Conservation (phyloP, 2,888 invertebrate genomes). For the Harpalus rufipes region DNA sequence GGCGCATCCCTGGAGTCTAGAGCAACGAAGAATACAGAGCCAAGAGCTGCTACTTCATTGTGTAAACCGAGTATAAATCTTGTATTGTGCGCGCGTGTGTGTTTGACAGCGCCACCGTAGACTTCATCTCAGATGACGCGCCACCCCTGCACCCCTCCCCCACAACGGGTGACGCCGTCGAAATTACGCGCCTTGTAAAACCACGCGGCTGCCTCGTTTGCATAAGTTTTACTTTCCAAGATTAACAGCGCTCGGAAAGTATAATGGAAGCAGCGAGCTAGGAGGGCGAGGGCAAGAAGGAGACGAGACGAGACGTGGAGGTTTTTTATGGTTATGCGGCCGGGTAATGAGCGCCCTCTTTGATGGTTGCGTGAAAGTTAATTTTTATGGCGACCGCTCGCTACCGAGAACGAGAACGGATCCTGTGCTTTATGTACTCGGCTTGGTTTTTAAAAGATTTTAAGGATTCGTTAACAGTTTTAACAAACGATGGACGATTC, state of each 20-base stretch:
- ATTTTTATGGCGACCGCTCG: constrained; percentile 75
- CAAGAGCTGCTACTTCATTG: constrained; percentile 71
- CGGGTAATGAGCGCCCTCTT: constrained; percentile 74
- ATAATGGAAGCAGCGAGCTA: constrained; percentile 74
- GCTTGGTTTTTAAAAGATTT: constrained; percentile 77
- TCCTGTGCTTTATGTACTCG: constrained; percentile 75
- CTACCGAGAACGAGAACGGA: constrained; percentile 68
- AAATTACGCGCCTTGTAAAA: constrained; percentile 77
- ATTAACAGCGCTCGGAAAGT: constrained; percentile 77
- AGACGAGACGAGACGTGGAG: constrained; percentile 65
- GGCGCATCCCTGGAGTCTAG: constrained; percentile 18
- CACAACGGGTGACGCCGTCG: constrained; percentile 68
- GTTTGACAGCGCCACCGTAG: constrained; percentile 72
- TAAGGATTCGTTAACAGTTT: constrained; percentile 77
- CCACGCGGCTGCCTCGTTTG: constrained; percentile 77
- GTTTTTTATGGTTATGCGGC: constrained; percentile 76
- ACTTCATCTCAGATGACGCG: constrained; percentile 71
- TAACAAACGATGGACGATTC: constrained; percentile 76
- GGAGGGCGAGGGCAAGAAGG: constrained; percentile 25
- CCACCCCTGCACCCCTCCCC: constrained; percentile 61
- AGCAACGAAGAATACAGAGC: constrained; percentile 46
- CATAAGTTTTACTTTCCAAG: constrained; percentile 78
- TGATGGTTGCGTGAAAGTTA: constrained; percentile 75
- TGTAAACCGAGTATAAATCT: constrained; percentile 73
- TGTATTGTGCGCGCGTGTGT: constrained; percentile 74